Conservation (phyloP, 1,140 invertebrate genomes). For the Dryas iulia region DNA sequence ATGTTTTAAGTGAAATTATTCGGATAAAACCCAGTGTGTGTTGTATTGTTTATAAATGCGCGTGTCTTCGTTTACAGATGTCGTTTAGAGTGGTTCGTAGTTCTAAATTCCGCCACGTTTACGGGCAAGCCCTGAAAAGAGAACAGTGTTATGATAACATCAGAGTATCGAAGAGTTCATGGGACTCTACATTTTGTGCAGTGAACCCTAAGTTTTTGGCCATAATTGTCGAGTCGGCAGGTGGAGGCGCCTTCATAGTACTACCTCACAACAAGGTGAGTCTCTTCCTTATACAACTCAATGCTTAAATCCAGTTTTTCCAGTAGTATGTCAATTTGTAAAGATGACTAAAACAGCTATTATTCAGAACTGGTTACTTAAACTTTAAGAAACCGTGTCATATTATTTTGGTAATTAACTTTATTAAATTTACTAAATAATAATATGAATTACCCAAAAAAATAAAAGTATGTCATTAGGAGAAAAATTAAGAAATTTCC, state of each 20-base stretch:
- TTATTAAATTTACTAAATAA: too few species aligned
- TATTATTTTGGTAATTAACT: neutral
- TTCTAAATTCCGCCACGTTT: slow-evolving; percentile 99
- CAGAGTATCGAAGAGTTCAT: slow-evolving; percentile 97
- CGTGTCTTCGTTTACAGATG: slow-evolving; percentile 84
- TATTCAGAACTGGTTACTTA: neutral
- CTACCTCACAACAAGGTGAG: slow-evolving; percentile 97
- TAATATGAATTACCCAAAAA: too few species aligned
- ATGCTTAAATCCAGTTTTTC: slow-evolving; percentile 1
- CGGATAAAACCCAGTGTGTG: slow-evolving; percentile 49
- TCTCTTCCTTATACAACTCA: slow-evolving; percentile 17
- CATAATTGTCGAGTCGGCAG: slow-evolving; percentile 98
- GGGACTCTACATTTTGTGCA: slow-evolving; percentile 99
- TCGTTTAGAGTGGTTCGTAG: slow-evolving; percentile 97
- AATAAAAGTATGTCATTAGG: too few species aligned
- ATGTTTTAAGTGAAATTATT: slow-evolving; percentile 70
- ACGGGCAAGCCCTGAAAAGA: slow-evolving; percentile 96
- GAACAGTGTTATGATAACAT: slow-evolving; percentile 99
- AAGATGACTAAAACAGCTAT: slow-evolving; percentile 6
- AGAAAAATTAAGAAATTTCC: too few species aligned
- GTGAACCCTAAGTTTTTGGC: slow-evolving; percentile 99
- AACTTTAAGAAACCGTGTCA: neutral
- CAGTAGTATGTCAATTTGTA: neutral
- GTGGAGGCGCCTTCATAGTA: slow-evolving; percentile 99
- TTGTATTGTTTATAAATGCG: slow-evolving; percentile 55